Conservation (phyloP, 2,888 invertebrate species). For the Eubasilissa splendida region DNA sequence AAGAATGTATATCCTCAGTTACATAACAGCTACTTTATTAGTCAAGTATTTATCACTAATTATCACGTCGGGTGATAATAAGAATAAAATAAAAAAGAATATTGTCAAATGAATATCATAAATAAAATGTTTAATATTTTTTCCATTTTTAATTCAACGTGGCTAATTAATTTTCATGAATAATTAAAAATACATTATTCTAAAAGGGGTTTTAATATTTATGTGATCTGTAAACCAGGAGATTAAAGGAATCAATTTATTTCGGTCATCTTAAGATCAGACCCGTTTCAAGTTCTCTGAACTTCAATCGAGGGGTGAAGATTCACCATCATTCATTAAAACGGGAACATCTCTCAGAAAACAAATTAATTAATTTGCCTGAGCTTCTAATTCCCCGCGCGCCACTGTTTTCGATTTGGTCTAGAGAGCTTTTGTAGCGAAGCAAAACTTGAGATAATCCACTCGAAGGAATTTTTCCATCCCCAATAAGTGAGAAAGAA, state of each 20-base stretch:
- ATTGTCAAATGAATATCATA: no score
- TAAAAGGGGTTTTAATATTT: no score
- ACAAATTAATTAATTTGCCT: slow-evolving; percentile 53
- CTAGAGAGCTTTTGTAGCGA: slow-evolving; percentile 18
- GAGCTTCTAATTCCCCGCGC: slow-evolving; percentile 34
- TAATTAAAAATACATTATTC: no score
- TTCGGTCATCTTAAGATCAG: slow-evolving; percentile 13
- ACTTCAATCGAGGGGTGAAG: slow-evolving; percentile 1
- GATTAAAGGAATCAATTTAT: slow-evolving; percentile 5
- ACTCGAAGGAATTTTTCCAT: slow-evolving; percentile 15
- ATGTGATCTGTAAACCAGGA: background rate
- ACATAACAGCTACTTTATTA: no score
- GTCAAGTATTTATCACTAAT: no score
- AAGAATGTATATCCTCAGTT: no score
- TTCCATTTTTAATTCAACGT: no score
- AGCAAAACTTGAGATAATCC: slow-evolving; percentile 27
- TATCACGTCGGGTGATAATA: no score
- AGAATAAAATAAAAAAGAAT: no score
- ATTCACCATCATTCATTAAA: slow-evolving; percentile 19
- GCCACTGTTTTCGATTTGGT: slow-evolving; percentile 39
- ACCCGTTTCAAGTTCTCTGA: slow-evolving; percentile 24
- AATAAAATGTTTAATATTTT: no score
- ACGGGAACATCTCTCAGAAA: slow-evolving; percentile 43
- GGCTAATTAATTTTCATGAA: no score
- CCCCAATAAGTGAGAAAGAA: slow-evolving; percentile 32